Conservation (phyloP, 2,888 invertebrate genomes). For the Stomorhina lunata region DNA sequence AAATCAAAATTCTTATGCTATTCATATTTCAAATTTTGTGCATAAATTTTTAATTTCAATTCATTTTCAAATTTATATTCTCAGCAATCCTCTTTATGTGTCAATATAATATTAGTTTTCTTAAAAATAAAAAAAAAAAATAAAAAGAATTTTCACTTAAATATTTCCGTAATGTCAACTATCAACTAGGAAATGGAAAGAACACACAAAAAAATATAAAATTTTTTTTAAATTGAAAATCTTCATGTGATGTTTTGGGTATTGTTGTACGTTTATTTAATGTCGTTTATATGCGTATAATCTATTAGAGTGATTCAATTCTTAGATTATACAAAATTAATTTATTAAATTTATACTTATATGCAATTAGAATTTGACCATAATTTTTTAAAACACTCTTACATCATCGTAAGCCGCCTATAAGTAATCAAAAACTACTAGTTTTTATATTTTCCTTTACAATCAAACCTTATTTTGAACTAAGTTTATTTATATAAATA, state of each 20-base stretch:
- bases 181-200: neutral
- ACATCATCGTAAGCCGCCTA: no score
- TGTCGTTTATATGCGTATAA: constrained; percentile 2
- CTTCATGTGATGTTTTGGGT: constrained; percentile 49
- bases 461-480: no score
- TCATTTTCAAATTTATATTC: neutral
- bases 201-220: constrained; percentile 1
- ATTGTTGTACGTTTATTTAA: constrained; percentile 50
- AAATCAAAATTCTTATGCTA: neutral
- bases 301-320: no score
- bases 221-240: constrained; percentile 42
- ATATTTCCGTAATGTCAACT: neutral
- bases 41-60: neutral
- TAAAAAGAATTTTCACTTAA: constrained; percentile 36
- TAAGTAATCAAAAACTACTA: no score
- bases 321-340: no score
- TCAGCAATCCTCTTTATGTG: neutral
- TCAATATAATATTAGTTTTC: neutral
- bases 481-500: no score
- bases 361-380: no score
- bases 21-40: neutral
- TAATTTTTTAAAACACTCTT: no score
- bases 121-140: neutral
- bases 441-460: no score
- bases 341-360: no score